These are phyloP conservation scores for Thalassoma bifasciatum DNA, from an alignment of 2,113 vertebrate genomes.

Conservation along the genomic window DNA sequence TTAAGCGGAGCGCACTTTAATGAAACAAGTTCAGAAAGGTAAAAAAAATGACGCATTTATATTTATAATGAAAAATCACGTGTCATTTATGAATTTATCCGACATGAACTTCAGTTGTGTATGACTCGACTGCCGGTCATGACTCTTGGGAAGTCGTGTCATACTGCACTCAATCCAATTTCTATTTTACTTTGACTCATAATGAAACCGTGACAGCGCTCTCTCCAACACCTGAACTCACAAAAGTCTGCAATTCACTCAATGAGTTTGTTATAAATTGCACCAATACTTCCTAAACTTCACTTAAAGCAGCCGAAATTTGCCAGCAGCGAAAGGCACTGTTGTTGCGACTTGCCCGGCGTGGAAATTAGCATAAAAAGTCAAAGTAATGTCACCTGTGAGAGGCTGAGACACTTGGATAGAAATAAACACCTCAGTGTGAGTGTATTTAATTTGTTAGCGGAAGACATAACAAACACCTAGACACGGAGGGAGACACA, in stretches of 20 bases:
- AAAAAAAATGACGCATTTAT: too few species aligned
- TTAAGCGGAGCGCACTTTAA: background rate
- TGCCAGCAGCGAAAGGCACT: background rate
- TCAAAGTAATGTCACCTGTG: constrained; percentile 12
- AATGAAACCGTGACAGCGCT: constrained; percentile 11
- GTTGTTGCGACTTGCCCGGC: background rate
- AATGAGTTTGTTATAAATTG: constrained; percentile 18
- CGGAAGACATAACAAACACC: constrained; percentile 51
- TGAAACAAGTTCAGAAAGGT: too few species aligned
- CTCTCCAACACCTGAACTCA: background rate
- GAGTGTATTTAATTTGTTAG: constrained; percentile 24
- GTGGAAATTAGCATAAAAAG: constrained; percentile 41
- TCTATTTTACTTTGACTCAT: background rate
- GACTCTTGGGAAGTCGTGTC: background rate
- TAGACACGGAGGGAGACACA: constrained; percentile 37
- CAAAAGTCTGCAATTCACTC: background rate
- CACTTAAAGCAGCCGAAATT: constrained; percentile 2
- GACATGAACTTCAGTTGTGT: constrained; percentile 37
- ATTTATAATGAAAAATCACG: too few species aligned
- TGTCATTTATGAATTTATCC: background rate
- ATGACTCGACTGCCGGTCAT: background rate
- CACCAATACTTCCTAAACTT: background rate
- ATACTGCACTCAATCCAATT: background rate
- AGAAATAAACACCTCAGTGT: constrained; percentile 25
- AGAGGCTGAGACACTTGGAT: background rate